Percentiles rank a stretch among this genome's conserved stretches.
phyloP scores from a whole-genome alignment of 2,113 vertebrate genomes.

The Leiothrix lutea region DNA sequence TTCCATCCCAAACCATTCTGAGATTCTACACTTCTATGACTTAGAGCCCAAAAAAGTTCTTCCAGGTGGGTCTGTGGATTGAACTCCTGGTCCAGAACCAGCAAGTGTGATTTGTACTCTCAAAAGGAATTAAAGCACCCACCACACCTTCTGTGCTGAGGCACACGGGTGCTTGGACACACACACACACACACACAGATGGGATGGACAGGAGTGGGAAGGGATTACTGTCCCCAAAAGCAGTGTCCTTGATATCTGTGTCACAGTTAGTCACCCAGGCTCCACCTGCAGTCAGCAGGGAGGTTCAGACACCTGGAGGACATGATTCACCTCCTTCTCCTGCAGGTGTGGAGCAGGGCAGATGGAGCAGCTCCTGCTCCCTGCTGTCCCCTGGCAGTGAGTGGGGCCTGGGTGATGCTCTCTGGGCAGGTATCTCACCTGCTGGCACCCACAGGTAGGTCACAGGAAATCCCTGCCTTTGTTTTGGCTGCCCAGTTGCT shows the following conservation, averaged over 20 bases:
- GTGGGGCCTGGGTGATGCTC: not conserved
- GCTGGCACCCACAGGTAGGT: not conserved
- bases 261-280: not conserved
- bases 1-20: not conserved
- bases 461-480: not conserved
- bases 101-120: not conserved
- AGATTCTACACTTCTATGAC: not conserved
- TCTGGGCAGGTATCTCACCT: not conserved
- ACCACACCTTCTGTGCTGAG: not conserved
- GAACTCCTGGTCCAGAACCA: not conserved
- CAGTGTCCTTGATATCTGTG: not conserved
- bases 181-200: not conserved
- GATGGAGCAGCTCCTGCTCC: not conserved
- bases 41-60: not conserved
- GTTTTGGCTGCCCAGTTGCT: not conserved
- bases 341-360: not conserved
- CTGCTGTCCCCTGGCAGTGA: not conserved
- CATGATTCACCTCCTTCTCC: not conserved
- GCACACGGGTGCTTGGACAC: not conserved
- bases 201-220: not conserved
- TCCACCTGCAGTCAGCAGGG: not conserved
- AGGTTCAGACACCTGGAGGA: not conserved
- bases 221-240: not conserved
- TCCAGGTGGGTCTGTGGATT: not conserved
- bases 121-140: not conserved